Evolutionary conservation across 2,797 vertebrate species (phyloP), one percentile per base, ranked within the genome.

Genomic region (Percopsis omiscomaycus): DNA sequence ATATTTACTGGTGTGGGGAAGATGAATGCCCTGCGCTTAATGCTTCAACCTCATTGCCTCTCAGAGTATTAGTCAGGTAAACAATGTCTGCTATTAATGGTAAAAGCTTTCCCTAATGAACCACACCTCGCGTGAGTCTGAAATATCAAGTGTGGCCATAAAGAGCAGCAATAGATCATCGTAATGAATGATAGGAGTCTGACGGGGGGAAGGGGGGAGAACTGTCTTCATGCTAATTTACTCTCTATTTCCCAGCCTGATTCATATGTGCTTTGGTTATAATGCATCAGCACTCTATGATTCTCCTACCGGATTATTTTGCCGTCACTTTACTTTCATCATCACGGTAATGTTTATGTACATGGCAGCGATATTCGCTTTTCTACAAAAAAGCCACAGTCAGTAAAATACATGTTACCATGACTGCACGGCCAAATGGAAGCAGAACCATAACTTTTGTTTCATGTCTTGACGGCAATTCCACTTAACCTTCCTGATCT

Each of bases 91-190:
- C 73, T 90, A 89, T 90, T 89, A 89, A 91, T 91, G 86, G 84
- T 88, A 87, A 92, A 89, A 89, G 89, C 87, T 88, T 86, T 88
- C 78, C 78, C 86, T 91, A 90, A 91, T 91, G 89, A 90, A 82
- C 80, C 86, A 87, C 82, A 86, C 84, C 87, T 87, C 84, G 75
- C 88, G 87, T 85, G 85, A 83, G 85, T 81, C 86, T 88, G 89
- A 90, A 90, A 89, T 90, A 90, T 88, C 88, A 89, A 87, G 88
- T 85, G 87, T 77, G 85, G 82, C 59, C 63, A 83, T 85, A 89
- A 89, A 88, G 83, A 89, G 84, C 82, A 82, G 75, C 68, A 68
- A 85, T 90, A 85, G 77, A 89, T 90, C 89, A 91, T 89, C 64
- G 62, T 87, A 88, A 89, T 83, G 77, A 89, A 89, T 89, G 88